Base-by-base conservation (phyloP, 1,140 invertebrate species). In the Scaptomyza pallida region DNA sequence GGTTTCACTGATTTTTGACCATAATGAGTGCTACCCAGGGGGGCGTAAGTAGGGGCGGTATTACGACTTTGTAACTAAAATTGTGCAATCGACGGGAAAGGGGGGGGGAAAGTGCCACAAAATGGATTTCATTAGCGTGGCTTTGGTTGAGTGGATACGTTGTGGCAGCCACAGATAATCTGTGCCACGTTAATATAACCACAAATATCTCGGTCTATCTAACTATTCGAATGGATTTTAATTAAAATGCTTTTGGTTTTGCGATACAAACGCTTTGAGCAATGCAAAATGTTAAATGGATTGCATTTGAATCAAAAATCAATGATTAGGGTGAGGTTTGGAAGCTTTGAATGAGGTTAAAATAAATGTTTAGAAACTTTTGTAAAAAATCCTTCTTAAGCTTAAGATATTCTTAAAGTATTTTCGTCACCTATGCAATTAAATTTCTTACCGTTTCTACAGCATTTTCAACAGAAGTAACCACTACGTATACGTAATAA, bases 1-100 rank as follows among this genome's bases (percentile, higher is more conserved):
- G 68, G 78, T 67, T 75, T 81, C 70, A 72, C 67, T 78, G 82
- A 82, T 82, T 81, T 79, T 72, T 72, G 81, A 52, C 63, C 70
- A 72, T 57, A 72, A 68, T 75, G 69, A 75, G 69, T 5, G 23
- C 48, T 35, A n/a, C n/a, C n/a, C n/a, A n/a, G 8, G 17, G 13
- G 4, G 37, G 10, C 17, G 5, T 1, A 16, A 9, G 60, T 56
- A 51, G 9, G 16, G 30, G 23, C 50, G 35, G 44, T 3, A 37
- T 37, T 37, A 12, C 3, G n/a, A 37, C 2, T 5, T 33, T 70
- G 44, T 47, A 64, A 59, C 56, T 50, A 47, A 55, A 65, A 68
- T 48, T 85, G 76, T 68, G 77, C 73, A 81, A 78, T 88, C 70
- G 67, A 30, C 37, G 68, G 74, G 65, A 81, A 74, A 57, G 26